Conservation (phyloP, 2,888 invertebrate species). For the Branchipolynoe longqiensis region DNA sequence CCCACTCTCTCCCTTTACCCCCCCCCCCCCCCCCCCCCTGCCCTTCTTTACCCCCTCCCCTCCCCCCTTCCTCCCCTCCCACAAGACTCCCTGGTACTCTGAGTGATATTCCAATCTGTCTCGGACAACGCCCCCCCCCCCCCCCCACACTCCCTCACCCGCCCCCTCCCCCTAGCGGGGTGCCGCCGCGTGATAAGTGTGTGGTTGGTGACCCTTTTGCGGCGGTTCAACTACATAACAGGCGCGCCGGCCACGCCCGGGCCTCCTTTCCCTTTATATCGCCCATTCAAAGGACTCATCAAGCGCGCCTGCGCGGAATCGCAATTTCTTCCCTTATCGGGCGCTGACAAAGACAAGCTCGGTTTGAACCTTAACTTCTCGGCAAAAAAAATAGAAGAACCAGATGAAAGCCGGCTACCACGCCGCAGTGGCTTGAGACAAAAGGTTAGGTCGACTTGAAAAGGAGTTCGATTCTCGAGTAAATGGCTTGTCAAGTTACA, state of each 20-base stretch:
- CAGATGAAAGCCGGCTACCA: slow-evolving; percentile 42
- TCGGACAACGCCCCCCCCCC: not conserved
- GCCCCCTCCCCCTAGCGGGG: not conserved
- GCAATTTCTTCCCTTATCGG: slow-evolving; percentile 51
- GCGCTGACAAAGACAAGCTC: slow-evolving; percentile 35
- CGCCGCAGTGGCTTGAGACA: slow-evolving; percentile 47
- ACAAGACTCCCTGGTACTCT: not conserved
- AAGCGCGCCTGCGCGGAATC: slow-evolving; percentile 23
- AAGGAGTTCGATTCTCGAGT: slow-evolving; percentile 55
- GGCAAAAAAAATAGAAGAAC: slow-evolving; percentile 49
- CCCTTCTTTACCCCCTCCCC: not conserved
- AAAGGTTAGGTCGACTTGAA: slow-evolving; percentile 55
- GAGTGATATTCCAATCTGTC: slow-evolving; percentile 18
- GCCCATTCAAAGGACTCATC: slow-evolving; percentile 51
- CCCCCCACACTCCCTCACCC: too few relatives aligned
- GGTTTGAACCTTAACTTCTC: slow-evolving; percentile 46
- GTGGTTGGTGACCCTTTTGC: slow-evolving; percentile 47
- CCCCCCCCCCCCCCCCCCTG: not conserved
- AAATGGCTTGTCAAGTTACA: slow-evolving; percentile 57
- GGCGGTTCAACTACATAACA: slow-evolving; percentile 56
- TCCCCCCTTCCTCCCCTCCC: not conserved
- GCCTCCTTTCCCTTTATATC: slow-evolving; percentile 36
- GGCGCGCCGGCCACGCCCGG: not conserved
- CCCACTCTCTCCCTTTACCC: not conserved
- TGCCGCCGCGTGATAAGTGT: slow-evolving; percentile 38